Evolutionary conservation across 2,888 invertebrate genomes (phyloP), one percentile per base, ranked within the genome.

Genomic region (Esperia sulphurella): DNA sequence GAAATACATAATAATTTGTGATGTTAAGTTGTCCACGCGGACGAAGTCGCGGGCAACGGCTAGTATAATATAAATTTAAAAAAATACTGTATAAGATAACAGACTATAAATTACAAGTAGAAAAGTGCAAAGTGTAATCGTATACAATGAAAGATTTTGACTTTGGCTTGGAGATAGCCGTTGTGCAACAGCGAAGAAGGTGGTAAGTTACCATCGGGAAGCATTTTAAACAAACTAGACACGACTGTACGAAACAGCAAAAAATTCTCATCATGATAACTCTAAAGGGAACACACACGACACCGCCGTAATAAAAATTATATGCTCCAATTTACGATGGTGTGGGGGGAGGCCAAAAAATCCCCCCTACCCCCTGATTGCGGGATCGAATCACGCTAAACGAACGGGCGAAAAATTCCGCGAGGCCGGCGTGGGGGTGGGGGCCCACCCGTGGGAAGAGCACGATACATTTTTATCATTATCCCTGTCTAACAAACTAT

Each of bases 251-350:
- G 5, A 5, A 21, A 21, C 21, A 21, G 21, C 21, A 21, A 35
- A 43, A 30, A 31, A 43, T 28, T 43, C 41, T 41, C 42, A 43
- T 45, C 39, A 39, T 38, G 38, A 45, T 35, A 45, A 37, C 43
- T 43, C 43, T 44, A 37, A 30, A 21, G 40, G 30, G 43, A 38
- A 35, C 59, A 61, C 58, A 59, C 52, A 61, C 84, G 84, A 83
- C 85, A 83, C 78, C 75, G 70, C 69, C 73, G 88, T 87, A 89
- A 89, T 89, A 89, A 89, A 89, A 89, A 89, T 89, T 89, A 89
- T 89, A 89, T 88, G 88, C 88, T 86, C 86, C 89, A 88, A 89
- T 89, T 89, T 89, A 88, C 87, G 87, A 84, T 43, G 46, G 43
- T 30, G 29, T 14, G 67, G 68, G 68, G 66, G 60, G 78, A 76